Percentiles rank a stretch among this genome's conserved stretches.
phyloP scores from a whole-genome alignment of 2,113 vertebrate genomes.

The Callocephalon fimbriatum region DNA sequence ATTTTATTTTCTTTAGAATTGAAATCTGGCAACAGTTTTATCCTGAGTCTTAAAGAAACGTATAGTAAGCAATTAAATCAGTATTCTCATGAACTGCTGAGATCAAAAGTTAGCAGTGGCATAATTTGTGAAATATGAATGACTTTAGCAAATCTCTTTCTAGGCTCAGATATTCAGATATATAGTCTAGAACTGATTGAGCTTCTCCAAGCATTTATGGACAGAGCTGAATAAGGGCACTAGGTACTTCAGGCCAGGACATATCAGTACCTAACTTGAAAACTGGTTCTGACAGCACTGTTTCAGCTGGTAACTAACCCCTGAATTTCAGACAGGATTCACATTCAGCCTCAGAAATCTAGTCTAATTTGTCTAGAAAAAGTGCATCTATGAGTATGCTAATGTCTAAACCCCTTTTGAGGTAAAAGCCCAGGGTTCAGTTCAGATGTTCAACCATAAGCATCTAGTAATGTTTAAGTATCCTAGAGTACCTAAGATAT shows the following conservation, averaged over 20 bases:
- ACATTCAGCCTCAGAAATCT: not conserved
- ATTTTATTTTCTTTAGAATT: slow-evolving; percentile 63
- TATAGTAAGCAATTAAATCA: slow-evolving; percentile 25
- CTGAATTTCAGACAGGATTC: not conserved
- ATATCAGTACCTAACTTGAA: not conserved
- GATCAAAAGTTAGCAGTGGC: not conserved
- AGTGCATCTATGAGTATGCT: not conserved
- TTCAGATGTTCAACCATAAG: not conserved
- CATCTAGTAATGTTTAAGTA: not conserved
- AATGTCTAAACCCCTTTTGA: not conserved
- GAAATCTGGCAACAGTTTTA: slow-evolving; percentile 42
- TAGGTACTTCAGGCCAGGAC: not conserved
- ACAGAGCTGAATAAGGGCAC: not conserved
- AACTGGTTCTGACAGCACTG: not conserved
- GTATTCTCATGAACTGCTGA: not conserved
- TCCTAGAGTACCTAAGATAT: not conserved
- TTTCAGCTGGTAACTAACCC: not conserved
- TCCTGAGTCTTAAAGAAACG: not conserved
- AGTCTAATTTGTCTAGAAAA: not conserved
- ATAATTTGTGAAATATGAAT: slow-evolving; percentile 1
- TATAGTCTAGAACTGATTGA: not conserved
- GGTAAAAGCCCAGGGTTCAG: not conserved
- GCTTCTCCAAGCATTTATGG: not conserved
- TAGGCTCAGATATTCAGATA: not conserved
- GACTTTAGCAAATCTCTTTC: not conserved